Conservation (phyloP, 1,140 invertebrate species). For the Cheumatopsyche charites region DNA sequence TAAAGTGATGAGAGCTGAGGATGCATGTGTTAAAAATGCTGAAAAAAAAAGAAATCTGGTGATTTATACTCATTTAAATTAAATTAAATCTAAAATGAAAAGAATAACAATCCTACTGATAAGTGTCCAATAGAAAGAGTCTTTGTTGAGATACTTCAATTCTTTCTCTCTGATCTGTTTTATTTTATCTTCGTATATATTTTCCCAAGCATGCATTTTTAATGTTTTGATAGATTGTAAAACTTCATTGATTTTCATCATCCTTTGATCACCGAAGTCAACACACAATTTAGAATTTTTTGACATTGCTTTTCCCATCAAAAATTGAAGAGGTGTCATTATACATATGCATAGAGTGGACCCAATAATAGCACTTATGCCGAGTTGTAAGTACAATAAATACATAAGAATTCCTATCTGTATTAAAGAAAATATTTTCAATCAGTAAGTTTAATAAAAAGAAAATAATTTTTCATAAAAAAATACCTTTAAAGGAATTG, state of each 20-base stretch:
- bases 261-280: slow-evolving; percentile 74
- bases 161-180: slow-evolving; percentile 71
- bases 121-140: slow-evolving; percentile 75
- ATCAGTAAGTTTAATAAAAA: neutral
- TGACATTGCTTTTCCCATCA: slow-evolving; percentile 74
- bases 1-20: slow-evolving; percentile 74
- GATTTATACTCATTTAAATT: neutral
- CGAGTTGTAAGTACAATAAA: slow-evolving; percentile 77
- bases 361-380: slow-evolving; percentile 78
- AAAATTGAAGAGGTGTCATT: slow-evolving; percentile 75
- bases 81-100: slow-evolving; percentile 19
- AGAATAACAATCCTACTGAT: slow-evolving; percentile 67
- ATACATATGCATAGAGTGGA: slow-evolving; percentile 70
- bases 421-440: slow-evolving; percentile 49
- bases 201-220: slow-evolving; percentile 85
- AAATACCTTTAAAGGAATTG: slow-evolving; percentile 81
- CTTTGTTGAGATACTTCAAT: slow-evolving; percentile 72
- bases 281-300: slow-evolving; percentile 71
- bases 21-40: slow-evolving; percentile 77
- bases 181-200: slow-evolving; percentile 72
- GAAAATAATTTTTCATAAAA: neutral
- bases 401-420: slow-evolving; percentile 76
- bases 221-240: slow-evolving; percentile 81
- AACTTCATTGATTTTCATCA: slow-evolving; percentile 79
- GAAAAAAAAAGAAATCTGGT: slow-evolving; percentile 51